Conservation (phyloP, 2,888 invertebrate genomes). For the Epiblema foenella region DNA sequence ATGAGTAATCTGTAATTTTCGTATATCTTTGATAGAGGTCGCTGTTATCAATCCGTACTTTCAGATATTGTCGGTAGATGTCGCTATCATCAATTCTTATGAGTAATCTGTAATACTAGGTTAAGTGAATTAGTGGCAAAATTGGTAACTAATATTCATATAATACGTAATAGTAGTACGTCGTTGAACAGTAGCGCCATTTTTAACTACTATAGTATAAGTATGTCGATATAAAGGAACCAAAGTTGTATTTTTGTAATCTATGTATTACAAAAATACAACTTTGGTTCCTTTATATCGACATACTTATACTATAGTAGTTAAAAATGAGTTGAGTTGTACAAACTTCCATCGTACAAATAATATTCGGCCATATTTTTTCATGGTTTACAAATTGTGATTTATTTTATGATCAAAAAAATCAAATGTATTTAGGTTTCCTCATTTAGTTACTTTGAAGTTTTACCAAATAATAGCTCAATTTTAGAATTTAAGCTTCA, state of each 20-base stretch:
- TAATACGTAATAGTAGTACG: background rate
- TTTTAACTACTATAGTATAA: background rate
- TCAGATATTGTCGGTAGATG: constrained; percentile 19
- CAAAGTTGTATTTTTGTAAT: background rate
- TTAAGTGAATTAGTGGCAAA: background rate
- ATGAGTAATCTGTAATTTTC: background rate
- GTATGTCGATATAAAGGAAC: background rate
- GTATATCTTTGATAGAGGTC: constrained; percentile 23
- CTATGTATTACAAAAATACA: too few relatives aligned
- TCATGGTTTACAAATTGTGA: constrained; percentile 1
- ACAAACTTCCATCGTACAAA: constrained; percentile 20
- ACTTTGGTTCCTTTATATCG: too few relatives aligned
- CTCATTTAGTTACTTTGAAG: background rate
- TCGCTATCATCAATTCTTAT: constrained; percentile 19
- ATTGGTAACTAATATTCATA: background rate
- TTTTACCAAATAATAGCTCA: constrained; percentile 7
- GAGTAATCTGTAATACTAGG: background rate
- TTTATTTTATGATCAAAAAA: background rate
- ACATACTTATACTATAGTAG: too few relatives aligned
- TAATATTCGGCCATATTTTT: constrained; percentile 21
- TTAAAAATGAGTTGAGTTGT: constrained; percentile 13
- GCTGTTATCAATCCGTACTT: constrained; percentile 9
- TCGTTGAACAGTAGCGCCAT: background rate
- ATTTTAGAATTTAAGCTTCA: constrained; percentile 6
- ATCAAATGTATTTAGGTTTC: background rate